Evolutionary conservation across 2,113 vertebrate genomes (phyloP).

Genomic region (Scophthalmus maximus): DNA sequence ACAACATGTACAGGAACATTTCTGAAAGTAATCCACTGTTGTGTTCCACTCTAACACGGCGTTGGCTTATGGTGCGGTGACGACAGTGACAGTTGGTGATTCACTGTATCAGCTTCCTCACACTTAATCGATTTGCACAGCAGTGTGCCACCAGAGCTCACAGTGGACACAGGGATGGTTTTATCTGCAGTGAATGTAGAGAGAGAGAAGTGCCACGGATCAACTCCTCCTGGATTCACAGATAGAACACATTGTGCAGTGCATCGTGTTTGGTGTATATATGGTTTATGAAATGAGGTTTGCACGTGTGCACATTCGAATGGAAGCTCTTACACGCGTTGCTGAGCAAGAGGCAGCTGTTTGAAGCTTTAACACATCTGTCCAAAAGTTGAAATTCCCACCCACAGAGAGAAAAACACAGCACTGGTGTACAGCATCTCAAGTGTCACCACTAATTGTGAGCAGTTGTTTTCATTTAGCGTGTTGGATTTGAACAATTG

Average conservation of each 20-base stretch:
- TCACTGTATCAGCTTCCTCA: slow-evolving; percentile 11
- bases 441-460: slow-evolving; percentile 32
- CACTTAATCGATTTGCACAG: slow-evolving; percentile 5
- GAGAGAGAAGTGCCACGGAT: neutral
- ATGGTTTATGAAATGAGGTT: neutral
- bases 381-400: slow-evolving; percentile 29
- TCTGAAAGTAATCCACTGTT: neutral
- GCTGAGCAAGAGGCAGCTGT: too few species aligned
- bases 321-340: too few species aligned
- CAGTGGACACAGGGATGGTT: neutral
- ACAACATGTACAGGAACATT: too few species aligned
- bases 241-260: too few species aligned
- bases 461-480: slow-evolving; percentile 23
- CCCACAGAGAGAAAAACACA: slow-evolving; percentile 23
- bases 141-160: neutral
- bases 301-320: slow-evolving; percentile 13
- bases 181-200: neutral
- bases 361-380: slow-evolving; percentile 20
- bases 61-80: neutral
- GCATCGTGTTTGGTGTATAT: neutral
- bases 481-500: slow-evolving; percentile 3
- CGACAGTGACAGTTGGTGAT: slow-evolving; percentile 12
- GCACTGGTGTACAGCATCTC: slow-evolving; percentile 12
- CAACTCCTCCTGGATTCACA: neutral
- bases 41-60: neutral